phyloP scores from a whole-genome alignment of 2,888 invertebrate species.

The Drosophila eohydei region DNA sequence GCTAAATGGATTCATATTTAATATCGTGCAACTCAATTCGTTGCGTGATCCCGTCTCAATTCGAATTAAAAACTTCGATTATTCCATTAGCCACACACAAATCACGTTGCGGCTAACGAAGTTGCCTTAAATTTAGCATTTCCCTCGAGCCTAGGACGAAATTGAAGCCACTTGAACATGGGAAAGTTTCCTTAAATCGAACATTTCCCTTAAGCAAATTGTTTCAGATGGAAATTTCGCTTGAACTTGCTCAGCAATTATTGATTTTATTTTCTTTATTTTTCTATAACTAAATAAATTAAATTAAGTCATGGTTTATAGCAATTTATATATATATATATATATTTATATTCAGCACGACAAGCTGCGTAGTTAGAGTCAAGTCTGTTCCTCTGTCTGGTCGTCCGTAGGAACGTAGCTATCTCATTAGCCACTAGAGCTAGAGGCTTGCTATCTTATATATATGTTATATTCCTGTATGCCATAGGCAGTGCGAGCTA shows the following conservation, averaged over 20 bases:
- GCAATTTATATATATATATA: background rate
- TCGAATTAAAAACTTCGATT: conserved; percentile 2
- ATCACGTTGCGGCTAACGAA: background rate
- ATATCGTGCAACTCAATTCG: background rate
- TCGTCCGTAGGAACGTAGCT: no score
- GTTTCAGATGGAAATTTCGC: no score
- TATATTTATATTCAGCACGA: background rate
- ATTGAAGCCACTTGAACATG: background rate
- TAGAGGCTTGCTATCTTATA: no score
- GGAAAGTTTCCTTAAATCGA: background rate
- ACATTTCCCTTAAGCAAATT: no score
- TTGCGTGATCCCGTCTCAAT: background rate
- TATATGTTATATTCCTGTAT: no score
- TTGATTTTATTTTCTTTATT: no score
- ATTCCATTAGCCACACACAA: background rate
- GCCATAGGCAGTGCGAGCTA: no score
- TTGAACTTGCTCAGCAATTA: no score
- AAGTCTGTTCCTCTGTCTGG: background rate
- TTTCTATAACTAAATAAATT: no score
- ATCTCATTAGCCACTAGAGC: no score
- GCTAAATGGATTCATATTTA: background rate
- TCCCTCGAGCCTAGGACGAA: background rate
- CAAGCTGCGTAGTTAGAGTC: background rate
- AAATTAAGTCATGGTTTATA: no score
- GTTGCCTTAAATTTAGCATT: background rate